Base-by-base conservation (phyloP, 2,797 vertebrate species). In the Mus spretus region DNA sequence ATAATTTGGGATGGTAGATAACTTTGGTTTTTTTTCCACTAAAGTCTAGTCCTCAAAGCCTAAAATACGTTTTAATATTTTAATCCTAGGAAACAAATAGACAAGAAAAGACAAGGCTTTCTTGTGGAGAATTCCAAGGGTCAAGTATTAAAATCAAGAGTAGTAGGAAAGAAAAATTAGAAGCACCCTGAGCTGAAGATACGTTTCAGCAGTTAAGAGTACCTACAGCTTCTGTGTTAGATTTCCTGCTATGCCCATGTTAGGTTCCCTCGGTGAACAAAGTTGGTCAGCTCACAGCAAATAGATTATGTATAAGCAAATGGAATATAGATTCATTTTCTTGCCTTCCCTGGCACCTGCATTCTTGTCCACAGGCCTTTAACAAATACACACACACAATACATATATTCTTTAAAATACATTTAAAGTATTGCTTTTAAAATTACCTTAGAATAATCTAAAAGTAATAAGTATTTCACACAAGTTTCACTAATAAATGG, bases 121-220 rank as follows among this genome's bases (percentile, higher is more conserved):
- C 40, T 70, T 83, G 70, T 26, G 70, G 37, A 82, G 17, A 95
- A 93, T 77, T 84, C n/a, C 19, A 95, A 91, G 91, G 61, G 70
- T 75, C 91, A 96, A 95, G 63, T 90, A 88, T 74, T 1, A 70
- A 65, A 93, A 88, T 40, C 59, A 12, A 59, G 44, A 91, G 17
- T 91, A 84, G 77, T 17, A 78, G 50, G 59, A 95, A 90, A 85
- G 53, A 28, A 59, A 5, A 24, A 44, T 81, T 74, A 84, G 22
- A 57, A 57, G 8, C 24, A 1, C 3, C 13, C 65, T 37, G n/a
- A 50, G 12, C 44, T 53, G 12, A 37, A 86, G 12, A 55, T n/a
- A 72, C 37, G 47, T 13, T n/a, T 53, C 63, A 15, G 0, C 31
- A 70, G 1, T 15, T 70, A 67, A 70, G 44, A 53, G 20, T 24